Conservation (phyloP, 2,888 invertebrate genomes). For the Megaustenia siamemsis region DNA sequence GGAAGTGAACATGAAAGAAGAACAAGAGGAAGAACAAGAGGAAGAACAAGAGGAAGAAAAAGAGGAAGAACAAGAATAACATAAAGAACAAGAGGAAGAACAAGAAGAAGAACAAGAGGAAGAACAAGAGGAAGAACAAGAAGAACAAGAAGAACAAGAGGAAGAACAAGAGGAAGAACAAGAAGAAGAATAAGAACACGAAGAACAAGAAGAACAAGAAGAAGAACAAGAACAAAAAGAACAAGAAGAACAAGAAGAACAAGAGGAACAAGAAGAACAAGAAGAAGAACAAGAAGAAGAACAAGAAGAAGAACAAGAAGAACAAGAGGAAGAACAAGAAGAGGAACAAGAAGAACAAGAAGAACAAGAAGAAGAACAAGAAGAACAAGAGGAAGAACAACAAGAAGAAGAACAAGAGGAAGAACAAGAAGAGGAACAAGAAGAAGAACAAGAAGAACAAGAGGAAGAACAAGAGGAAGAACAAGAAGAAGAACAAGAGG, state of each 20-base stretch:
- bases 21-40: slow-evolving; percentile 18
- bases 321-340: neutral
- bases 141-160: neutral
- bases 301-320: neutral
- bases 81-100: neutral
- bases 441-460: too few species aligned
- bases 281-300: neutral
- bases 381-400: neutral
- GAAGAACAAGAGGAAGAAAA: slow-evolving; percentile 19
- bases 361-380: neutral
- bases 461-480: too few species aligned
- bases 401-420: neutral
- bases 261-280: neutral
- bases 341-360: neutral
- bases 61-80: neutral
- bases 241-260: neutral
- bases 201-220: neutral
- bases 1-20: too few species aligned
- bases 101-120: neutral
- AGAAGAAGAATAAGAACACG: neutral
- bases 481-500: too few species aligned
- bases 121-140: neutral
- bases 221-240: neutral
- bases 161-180: neutral
- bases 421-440: too few species aligned